Conservation (phyloP, 92 coral and sea anemone genomes). For the Porites evermanni region DNA sequence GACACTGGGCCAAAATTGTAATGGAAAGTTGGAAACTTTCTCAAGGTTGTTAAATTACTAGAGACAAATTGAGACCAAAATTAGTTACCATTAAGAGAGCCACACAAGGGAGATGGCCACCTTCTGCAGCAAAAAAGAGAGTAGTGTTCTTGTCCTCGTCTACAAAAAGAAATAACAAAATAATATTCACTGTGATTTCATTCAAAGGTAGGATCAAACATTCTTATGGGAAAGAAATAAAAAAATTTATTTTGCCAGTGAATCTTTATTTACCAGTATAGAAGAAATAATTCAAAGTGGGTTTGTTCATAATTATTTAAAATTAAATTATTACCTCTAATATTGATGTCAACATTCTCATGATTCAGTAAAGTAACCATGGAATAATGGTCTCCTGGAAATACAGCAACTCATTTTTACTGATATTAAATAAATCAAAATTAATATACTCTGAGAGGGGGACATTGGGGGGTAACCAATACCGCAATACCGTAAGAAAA, state of each 20-base stretch:
- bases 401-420: not conserved
- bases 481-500: too few species aligned
- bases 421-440: not conserved
- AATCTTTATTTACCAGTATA: too few species aligned
- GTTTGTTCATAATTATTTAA: too few species aligned
- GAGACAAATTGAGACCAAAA: too few species aligned
- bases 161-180: conserved; percentile 16
- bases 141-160: conserved; percentile 91
- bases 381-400: conserved; percentile 93
- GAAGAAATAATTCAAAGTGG: too few species aligned
- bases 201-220: not conserved
- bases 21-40: too few species aligned
- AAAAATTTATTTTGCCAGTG: too few species aligned
- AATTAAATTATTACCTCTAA: conserved; percentile 64
- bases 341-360: conserved; percentile 82
- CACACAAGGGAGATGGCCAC: conserved; percentile 97
- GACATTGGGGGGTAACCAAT: too few species aligned
- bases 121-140: conserved; percentile 90
- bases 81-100: conserved; percentile 91
- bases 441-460: too few species aligned
- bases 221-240: too few species aligned
- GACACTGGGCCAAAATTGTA: too few species aligned
- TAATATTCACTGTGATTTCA: not conserved
- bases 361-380: conserved; percentile 84
- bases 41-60: too few species aligned